A percentile compares a stretch with the other conserved stretches of the same genome.
These are phyloP conservation scores for Spicauda simplicius DNA, from an alignment of 2,888 invertebrate species.

Conservation along the genomic window DNA sequence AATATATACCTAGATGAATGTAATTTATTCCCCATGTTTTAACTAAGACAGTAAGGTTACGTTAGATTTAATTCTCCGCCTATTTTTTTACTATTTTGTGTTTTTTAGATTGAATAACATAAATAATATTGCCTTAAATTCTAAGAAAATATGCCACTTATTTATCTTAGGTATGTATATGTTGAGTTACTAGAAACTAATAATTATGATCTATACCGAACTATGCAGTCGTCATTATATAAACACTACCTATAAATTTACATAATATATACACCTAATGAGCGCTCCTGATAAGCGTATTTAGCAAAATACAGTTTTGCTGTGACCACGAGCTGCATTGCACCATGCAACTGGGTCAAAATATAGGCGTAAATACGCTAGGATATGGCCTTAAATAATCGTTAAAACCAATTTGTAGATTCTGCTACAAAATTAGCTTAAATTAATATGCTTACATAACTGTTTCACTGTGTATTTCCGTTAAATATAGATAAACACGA, in stretches of 20 bases:
- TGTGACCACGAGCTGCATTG: constrained; percentile 3
- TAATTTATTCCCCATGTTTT: too few species aligned
- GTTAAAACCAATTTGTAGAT: not conserved
- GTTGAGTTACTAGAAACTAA: not conserved
- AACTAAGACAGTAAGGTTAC: too few species aligned
- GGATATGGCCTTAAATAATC: not conserved
- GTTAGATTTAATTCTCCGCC: too few species aligned
- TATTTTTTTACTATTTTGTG: too few species aligned
- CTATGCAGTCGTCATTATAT: too few species aligned
- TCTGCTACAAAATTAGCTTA: not conserved
- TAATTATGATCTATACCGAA: too few species aligned
- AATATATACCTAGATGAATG: too few species aligned
- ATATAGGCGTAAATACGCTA: not conserved
- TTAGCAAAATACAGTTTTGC: not conserved
- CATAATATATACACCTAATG: too few species aligned
- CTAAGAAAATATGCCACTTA: not conserved
- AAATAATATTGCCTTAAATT: not conserved
- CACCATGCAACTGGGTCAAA: constrained; percentile 2
- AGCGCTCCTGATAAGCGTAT: not conserved
- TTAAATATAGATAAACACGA: too few species aligned
- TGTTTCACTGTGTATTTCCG: too few species aligned
- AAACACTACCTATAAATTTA: too few species aligned
- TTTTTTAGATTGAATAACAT: too few species aligned
- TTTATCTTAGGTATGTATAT: not conserved
- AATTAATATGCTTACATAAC: not conserved